Evolutionary conservation across 2,113 vertebrate species (phyloP).

Genomic region (Nerophis lumbriciformis): DNA sequence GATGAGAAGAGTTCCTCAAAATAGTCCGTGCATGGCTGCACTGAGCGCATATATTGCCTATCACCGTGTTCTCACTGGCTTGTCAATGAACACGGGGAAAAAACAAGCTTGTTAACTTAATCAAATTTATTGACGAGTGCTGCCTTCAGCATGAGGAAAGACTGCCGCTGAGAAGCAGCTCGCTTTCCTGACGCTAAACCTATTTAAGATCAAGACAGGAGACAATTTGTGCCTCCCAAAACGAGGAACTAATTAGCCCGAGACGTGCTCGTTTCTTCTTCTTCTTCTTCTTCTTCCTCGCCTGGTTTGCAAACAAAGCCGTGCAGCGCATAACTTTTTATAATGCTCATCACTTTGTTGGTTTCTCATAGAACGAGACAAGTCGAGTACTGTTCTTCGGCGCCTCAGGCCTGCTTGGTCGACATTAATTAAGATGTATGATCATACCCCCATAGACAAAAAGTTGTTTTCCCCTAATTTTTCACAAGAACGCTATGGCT

Average conservation of each 20-base stretch:
- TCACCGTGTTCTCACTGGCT: slow-evolving; percentile 33
- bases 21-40: neutral
- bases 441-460: neutral
- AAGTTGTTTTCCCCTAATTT: neutral
- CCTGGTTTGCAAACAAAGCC: slow-evolving; percentile 46
- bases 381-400: slow-evolving; percentile 24
- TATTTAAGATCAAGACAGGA: slow-evolving; percentile 21
- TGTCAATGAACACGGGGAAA: slow-evolving; percentile 43
- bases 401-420: slow-evolving; percentile 31
- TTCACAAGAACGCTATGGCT: slow-evolving; percentile 16
- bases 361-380: slow-evolving; percentile 1
- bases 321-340: slow-evolving; percentile 23
- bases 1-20: slow-evolving; percentile 18
- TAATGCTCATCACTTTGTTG: neutral
- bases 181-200: slow-evolving; percentile 30
- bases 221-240: slow-evolving; percentile 23
- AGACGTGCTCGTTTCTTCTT: slow-evolving; percentile 29
- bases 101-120: slow-evolving; percentile 64
- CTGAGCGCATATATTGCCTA: slow-evolving; percentile 13
- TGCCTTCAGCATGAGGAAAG: slow-evolving; percentile 32
- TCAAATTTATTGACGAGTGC: slow-evolving; percentile 55
- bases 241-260: slow-evolving; percentile 36
- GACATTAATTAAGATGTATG: slow-evolving; percentile 46
- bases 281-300: slow-evolving; percentile 38
- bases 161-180: slow-evolving; percentile 39